phyloP scores from a whole-genome alignment of 2,888 invertebrate genomes.

The Ennomos fuscantarius region DNA sequence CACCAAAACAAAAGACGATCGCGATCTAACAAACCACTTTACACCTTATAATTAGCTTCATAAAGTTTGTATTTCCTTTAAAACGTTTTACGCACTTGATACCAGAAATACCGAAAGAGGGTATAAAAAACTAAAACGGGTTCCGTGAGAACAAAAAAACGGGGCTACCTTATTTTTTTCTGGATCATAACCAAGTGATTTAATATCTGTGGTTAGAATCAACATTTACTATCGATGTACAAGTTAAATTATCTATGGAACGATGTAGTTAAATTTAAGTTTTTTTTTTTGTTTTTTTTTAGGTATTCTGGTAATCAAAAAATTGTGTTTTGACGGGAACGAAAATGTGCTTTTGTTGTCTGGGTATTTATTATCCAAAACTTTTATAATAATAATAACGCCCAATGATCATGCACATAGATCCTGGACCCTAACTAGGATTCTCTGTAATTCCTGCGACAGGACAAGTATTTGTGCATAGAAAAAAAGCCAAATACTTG shows the following conservation, averaged over 20 bases:
- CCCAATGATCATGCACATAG: too few relatives aligned
- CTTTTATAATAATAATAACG: too few relatives aligned
- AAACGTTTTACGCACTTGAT: constrained; percentile 11
- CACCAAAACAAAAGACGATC: constrained; percentile 24
- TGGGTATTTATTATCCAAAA: too few relatives aligned
- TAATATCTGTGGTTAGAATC: constrained; percentile 44
- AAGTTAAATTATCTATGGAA: neutral
- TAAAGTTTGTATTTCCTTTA: constrained; percentile 11
- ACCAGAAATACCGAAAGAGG: constrained; percentile 31
- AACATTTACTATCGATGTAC: constrained; percentile 28
- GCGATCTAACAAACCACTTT: constrained; percentile 1
- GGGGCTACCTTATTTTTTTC: constrained; percentile 50
- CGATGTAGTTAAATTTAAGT: too few relatives aligned
- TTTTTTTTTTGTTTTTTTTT: too few relatives aligned
- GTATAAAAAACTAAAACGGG: constrained; percentile 55
- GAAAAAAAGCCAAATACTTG: too few relatives aligned
- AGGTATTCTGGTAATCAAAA: too few relatives aligned
- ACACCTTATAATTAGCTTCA: neutral
- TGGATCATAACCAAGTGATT: constrained; percentile 51
- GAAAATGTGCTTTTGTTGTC: too few relatives aligned
- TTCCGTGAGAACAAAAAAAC: constrained; percentile 61
- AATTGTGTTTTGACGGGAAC: too few relatives aligned
- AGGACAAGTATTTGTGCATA: too few relatives aligned
- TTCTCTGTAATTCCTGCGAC: too few relatives aligned
- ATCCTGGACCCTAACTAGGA: too few relatives aligned